Evolutionary conservation across 37 sponge, comb jelly and placozoan species (phyloP), one percentile per base, ranked within the genome.

Genomic region (Beroe forskalii): DNA sequence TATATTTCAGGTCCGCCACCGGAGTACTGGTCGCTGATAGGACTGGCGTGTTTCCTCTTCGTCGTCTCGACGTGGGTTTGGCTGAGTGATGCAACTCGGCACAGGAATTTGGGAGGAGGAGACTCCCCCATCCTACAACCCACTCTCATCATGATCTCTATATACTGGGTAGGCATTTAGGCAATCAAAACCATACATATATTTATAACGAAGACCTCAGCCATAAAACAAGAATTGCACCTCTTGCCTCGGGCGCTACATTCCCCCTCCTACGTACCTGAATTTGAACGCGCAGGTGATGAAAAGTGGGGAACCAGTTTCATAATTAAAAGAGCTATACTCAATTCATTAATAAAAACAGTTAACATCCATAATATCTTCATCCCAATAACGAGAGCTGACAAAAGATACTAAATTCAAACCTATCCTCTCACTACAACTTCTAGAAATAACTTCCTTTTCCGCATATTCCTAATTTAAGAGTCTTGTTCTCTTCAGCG

Each of bases 21-120:
- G 2, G 66, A 63, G 66, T 63, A 63, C 66, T 63, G 66, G 66
- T 63, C 28, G 66, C 25, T 63, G n/a, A 19, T 63, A 63, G 66
- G 66, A 4, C 3, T 19, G 14, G 66, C 28, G 24, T 63, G 9
- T 6, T 24, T 63, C 4, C 66, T 63, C 24, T 63, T 63, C 25
- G 20, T 8, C 25, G 2, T 63, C 66, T 23, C 66, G 2, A 63
- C 66, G n/a, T 8, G 20, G 20, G 66, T 20, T 3, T 63, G 66
- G 66, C 20, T 20, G 25, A 24, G 66, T 24, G 66, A 63, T 23
- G 20, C 25, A 24, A 3, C 66, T 28, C 66, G 66, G 6, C 66
- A 63, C 66, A 3, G 4, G 23, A 8, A 30, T 4, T 24, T n/a
- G n/a, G 66, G 66, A 3, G 66, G 2, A 3, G 66, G 66, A 4